A percentile compares a stretch with the other conserved stretches of the same genome.
phyloP scores from a whole-genome alignment of 2,888 invertebrate species.

The Drosophila tripunctata region DNA sequence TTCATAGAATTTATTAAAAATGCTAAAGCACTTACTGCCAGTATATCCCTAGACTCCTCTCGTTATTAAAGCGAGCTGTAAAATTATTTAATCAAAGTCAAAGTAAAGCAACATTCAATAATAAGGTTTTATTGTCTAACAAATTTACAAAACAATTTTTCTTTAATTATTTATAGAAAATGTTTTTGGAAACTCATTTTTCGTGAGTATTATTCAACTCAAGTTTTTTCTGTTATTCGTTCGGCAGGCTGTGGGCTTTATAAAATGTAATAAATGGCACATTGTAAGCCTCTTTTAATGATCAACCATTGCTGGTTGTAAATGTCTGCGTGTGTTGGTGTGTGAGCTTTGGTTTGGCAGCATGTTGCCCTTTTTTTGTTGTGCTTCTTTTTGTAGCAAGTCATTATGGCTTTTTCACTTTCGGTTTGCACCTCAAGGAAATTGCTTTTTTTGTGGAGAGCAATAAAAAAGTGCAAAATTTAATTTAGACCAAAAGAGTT shows the following conservation, averaged over 20 bases:
- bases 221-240: constrained; percentile 22
- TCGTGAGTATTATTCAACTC: constrained; percentile 5
- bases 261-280: constrained; percentile 67
- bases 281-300: constrained; percentile 73
- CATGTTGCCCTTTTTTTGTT: constrained; percentile 34
- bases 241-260: constrained; percentile 27
- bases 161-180: background rate
- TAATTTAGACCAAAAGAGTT: constrained; percentile 62
- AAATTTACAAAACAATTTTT: background rate
- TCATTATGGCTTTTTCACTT: constrained; percentile 76
- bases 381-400: constrained; percentile 34
- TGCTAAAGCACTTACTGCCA: too few relatives aligned
- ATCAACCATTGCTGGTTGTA: constrained; percentile 45
- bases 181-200: constrained; percentile 15
- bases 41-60: too few relatives aligned
- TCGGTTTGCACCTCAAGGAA: constrained; percentile 70
- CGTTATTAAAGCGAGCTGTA: too few relatives aligned
- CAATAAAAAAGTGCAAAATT: constrained; percentile 74
- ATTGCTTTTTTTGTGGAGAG: constrained; percentile 67
- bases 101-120: too few relatives aligned
- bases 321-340: constrained; percentile 14
- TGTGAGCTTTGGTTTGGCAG: background rate
- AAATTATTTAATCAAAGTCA: too few relatives aligned
- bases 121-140: too few relatives aligned
- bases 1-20: background rate